Percentiles rank a stretch among this genome's conserved stretches.
phyloP scores from a whole-genome alignment of 1,140 invertebrate genomes.

The Meteorus sp. region DNA sequence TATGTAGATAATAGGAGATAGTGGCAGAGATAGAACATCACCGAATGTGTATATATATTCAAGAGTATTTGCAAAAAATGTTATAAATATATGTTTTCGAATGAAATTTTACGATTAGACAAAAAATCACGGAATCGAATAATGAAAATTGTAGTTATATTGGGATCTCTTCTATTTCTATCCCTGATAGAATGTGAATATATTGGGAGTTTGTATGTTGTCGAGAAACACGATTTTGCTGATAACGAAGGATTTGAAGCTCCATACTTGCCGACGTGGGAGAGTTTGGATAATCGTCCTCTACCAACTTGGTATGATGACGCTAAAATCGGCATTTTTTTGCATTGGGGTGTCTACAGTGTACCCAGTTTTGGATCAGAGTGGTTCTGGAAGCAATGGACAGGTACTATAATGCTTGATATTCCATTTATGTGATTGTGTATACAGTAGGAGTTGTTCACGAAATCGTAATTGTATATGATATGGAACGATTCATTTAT shows the following conservation, averaged over 20 bases:
- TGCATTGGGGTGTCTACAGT: constrained; percentile 92
- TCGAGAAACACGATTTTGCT: background rate
- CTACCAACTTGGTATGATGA: constrained; percentile 88
- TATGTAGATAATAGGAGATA: too few species aligned
- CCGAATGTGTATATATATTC: too few species aligned
- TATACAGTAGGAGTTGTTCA: background rate
- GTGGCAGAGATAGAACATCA: too few species aligned
- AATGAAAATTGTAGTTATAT: too few species aligned
- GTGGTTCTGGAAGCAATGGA: constrained; percentile 87
- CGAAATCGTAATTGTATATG: background rate
- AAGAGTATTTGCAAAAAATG: too few species aligned
- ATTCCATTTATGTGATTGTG: background rate
- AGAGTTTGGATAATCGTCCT: constrained; percentile 79
- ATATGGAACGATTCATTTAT: background rate
- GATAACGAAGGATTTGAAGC: background rate
- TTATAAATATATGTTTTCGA: too few species aligned
- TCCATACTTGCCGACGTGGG: constrained; percentile 72
- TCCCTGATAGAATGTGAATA: too few species aligned
- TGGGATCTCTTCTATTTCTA: too few species aligned
- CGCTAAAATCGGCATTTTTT: constrained; percentile 88
- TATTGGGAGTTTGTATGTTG: background rate
- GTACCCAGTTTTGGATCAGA: constrained; percentile 84
- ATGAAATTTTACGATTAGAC: too few species aligned
- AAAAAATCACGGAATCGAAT: too few species aligned
- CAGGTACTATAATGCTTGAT: too few species aligned